These are phyloP conservation scores for Anguilla pacifica DNA, from an alignment of 2,797 vertebrate species.

Conservation along the genomic window DNA sequence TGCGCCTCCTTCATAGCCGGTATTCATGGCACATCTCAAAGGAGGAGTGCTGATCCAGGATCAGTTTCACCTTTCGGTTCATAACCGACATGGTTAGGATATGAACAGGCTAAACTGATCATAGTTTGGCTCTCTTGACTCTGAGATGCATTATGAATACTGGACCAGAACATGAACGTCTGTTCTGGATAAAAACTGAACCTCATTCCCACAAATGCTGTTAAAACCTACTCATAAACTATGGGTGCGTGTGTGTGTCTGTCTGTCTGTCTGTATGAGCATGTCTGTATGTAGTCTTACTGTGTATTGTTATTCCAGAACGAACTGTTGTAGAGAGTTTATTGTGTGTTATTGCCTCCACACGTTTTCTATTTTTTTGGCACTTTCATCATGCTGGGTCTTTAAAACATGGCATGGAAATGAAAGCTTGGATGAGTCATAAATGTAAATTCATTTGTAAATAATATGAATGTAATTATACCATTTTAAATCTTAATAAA, in stretches of 20 bases:
- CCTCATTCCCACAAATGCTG: neutral
- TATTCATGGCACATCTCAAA: neutral
- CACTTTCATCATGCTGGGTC: neutral
- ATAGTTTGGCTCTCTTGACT: neutral
- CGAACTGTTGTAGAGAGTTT: neutral
- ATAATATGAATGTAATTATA: slow-evolving; percentile 36
- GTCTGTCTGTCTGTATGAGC: neutral
- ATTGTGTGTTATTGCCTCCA: neutral
- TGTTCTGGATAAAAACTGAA: neutral
- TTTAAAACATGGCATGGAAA: neutral
- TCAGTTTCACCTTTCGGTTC: neutral
- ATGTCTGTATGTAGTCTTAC: neutral
- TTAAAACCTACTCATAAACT: neutral
- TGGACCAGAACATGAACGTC: neutral
- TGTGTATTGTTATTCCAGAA: neutral
- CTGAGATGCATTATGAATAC: neutral
- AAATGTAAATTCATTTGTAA: slow-evolving; percentile 45
- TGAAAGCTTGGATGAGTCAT: slow-evolving; percentile 9
- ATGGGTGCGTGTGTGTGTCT: neutral
- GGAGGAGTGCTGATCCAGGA: neutral
- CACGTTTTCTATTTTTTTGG: neutral
- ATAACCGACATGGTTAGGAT: neutral
- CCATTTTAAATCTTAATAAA: neutral
- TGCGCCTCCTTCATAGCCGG: neutral
- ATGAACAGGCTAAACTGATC: neutral